Conservation (phyloP, 2,797 vertebrate genomes). For the Allobates femoralis region DNA sequence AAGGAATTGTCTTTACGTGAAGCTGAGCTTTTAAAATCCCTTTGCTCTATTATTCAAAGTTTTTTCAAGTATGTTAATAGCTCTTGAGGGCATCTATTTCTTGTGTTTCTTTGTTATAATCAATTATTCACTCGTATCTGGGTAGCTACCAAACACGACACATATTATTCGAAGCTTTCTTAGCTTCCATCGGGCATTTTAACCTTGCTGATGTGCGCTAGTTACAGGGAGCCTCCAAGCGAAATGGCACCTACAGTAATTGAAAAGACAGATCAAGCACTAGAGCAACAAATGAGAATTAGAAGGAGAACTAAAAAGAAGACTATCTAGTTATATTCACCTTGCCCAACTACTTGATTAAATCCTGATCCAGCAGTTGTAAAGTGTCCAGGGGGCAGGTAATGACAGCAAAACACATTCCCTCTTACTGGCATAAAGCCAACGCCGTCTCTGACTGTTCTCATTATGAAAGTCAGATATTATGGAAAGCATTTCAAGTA, state of each 20-base stretch:
- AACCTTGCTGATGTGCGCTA: slow-evolving; percentile 63
- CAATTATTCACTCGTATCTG: slow-evolving; percentile 63
- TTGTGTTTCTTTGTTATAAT: slow-evolving; percentile 60
- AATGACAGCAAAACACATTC: slow-evolving; percentile 56
- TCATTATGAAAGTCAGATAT: slow-evolving; percentile 57
- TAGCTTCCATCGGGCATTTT: slow-evolving; percentile 59
- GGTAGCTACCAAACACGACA: slow-evolving; percentile 61
- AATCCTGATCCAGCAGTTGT: slow-evolving; percentile 62
- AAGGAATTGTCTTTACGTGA: background rate
- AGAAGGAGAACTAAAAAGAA: slow-evolving; percentile 57
- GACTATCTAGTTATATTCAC: slow-evolving; percentile 60
- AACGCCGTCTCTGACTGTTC: slow-evolving; percentile 35
- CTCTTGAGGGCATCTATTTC: slow-evolving; percentile 55
- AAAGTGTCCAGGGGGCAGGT: slow-evolving; percentile 61
- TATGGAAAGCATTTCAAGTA: slow-evolving; percentile 54
- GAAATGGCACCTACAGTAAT: slow-evolving; percentile 63
- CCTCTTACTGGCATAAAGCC: slow-evolving; percentile 53
- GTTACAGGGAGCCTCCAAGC: slow-evolving; percentile 61
- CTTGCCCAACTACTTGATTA: slow-evolving; percentile 57
- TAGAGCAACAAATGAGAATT: slow-evolving; percentile 61
- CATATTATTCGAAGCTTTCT: slow-evolving; percentile 60
- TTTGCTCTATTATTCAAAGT: slow-evolving; percentile 41
- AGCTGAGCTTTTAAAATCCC: slow-evolving; percentile 18
- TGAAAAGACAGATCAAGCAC: slow-evolving; percentile 64
- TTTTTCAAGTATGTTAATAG: slow-evolving; percentile 52